Base-by-base conservation (phyloP, 53 echinoderm and acorn worm genomes). In the Patiria pectinifera region DNA sequence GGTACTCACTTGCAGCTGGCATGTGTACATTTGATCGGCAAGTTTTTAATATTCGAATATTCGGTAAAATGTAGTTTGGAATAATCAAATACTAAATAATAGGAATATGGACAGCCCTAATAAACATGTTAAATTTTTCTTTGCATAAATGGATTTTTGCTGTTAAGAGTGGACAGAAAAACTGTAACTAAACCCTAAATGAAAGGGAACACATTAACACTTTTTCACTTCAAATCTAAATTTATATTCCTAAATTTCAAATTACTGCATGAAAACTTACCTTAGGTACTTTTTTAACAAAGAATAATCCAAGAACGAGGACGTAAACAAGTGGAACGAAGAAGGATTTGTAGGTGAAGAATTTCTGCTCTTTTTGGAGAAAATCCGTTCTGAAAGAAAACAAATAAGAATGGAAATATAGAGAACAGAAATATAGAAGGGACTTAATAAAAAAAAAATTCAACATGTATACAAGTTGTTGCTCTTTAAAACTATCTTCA, bases 331-430 rank as follows among this genome's bases (percentile, higher is more conserved):
- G 91, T 11, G 96, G 94, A 9, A 99, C 89, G 62, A 95, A 95
- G 85, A 99, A 99, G 9, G 91, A 83, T 58, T 93, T 78, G 82
- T 95, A 82, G 26, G 92, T 94, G 85, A 93, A 99, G 76, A 96
- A 92, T 62, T 99, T 99, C 70, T 96, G 92, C 48, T 93, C 94
- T 80, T 94, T 99, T 6, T 94, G 95, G 45, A 99, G 92, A 48
- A 99, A 76, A 76, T 95, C 97, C 71, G 97, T 99, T 80, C 98
- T 98, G 72, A 45, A 12, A 88, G 44, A 79, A 69, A 61, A 79
- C 59, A 77, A 80, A 53, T 10, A 48, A 82, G 21, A 71, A 13
- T 2, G 3, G 8, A 21, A 53, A 77, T 44, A 48, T 69, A 76
- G 4, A 76, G 45, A 2, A 60, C 8, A 60, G 26, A 86, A 86